Base-by-base conservation (phyloP, 2,113 vertebrate genomes). In the Onychostoma macrolepis region DNA sequence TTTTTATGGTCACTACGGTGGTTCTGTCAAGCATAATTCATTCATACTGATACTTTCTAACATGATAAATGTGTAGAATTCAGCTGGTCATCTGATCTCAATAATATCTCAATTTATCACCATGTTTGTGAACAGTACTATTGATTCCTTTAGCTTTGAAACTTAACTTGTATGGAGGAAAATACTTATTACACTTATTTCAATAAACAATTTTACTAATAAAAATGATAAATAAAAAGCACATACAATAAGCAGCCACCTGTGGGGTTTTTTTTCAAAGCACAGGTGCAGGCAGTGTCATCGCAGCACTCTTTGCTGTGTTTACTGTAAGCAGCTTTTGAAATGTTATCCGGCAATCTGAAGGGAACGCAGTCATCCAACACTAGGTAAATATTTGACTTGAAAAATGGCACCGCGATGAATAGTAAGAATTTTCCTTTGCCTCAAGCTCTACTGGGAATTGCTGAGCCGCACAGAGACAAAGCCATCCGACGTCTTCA, bases 241-340 rank as follows among this genome's bases (percentile, higher is more conserved):
- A 63, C 21, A 2, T 15, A 28, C 65, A 77, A 84, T 11, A 26
- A 61, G 28, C 86, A 58, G 67, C 69, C 85, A 81, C 85, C 69
- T 69, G 82, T 56, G 26, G 43, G 65, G n/a, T n/a, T n/a, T n/a
- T 72, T 58, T 75, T 56, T 53, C 43, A 83, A 45, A 76, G 50
- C 81, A 77, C 88, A 87, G 88, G 83, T 85, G 88, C 41, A 80
- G 65, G 3, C 56, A 33, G 53, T 87, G 75, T 72, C 63, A 33
- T 33, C 26, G 48, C 26, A 78, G 76, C 17, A 53, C 17, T 53
- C 76, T 53, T 13, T 61, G 74, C 13, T 41, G 58, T 87, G 82
- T 85, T 86, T 85, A 82, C 71, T 72, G 28, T 69, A 76, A 33
- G 30, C 72, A 83, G 75, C 67, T 69, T 80, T 87, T 50, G 50